phyloP scores from a whole-genome alignment of 2,797 vertebrate species.

The Melanotaenia parkinsoni region DNA sequence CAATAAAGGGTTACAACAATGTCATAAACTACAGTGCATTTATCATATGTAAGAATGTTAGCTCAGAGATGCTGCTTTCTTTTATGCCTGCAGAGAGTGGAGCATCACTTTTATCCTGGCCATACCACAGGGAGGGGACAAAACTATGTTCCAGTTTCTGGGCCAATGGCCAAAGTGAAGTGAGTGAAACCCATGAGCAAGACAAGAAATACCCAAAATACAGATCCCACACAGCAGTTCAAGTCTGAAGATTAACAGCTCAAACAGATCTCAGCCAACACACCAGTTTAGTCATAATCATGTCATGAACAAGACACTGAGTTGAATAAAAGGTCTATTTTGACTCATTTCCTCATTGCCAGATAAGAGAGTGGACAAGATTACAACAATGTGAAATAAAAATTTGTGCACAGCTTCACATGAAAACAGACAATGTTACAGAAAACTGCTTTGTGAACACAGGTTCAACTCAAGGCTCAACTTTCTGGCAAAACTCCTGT shows the following conservation, averaged over 20 bases:
- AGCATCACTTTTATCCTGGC: constrained; percentile 1
- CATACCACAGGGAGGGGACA: constrained; percentile 17
- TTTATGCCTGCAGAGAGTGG: constrained; percentile 7
- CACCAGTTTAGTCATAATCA: constrained; percentile 1
- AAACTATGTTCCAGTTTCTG: constrained; percentile 23
- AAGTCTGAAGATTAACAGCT: constrained; percentile 29
- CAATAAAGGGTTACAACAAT: too few species aligned
- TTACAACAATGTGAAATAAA: neutral
- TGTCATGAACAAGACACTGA: constrained; percentile 5
- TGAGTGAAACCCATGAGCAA: constrained; percentile 23
- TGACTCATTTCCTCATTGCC: neutral
- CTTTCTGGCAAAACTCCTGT: constrained; percentile 10
- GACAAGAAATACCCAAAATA: constrained; percentile 45
- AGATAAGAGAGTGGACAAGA: constrained; percentile 2
- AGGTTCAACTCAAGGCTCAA: constrained; percentile 43
- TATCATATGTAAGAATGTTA: constrained; percentile 12
- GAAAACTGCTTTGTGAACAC: constrained; percentile 34
- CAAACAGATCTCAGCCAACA: constrained; percentile 18
- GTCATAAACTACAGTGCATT: neutral
- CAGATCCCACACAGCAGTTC: constrained; percentile 34
- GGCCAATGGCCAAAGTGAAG: constrained; percentile 36
- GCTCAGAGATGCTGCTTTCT: constrained; percentile 10
- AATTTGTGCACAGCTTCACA: neutral
- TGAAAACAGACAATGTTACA: constrained; percentile 1
- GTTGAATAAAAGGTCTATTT: neutral